These are phyloP conservation scores for Bombylius major DNA, from an alignment of 2,888 invertebrate species.

Conservation along the genomic window DNA sequence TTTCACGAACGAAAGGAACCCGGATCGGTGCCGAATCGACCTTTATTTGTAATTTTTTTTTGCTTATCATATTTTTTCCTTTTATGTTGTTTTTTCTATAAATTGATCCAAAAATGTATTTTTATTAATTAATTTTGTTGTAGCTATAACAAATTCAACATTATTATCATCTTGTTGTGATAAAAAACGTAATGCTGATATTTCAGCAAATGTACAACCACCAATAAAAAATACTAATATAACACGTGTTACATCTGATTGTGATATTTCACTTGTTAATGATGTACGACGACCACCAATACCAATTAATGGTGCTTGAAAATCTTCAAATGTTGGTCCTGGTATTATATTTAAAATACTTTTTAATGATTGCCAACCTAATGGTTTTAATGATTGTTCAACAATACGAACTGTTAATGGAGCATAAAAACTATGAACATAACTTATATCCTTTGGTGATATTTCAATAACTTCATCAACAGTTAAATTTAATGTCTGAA, in stretches of 20 bases:
- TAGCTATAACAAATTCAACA: slow-evolving; percentile 80
- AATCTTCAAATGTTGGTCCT: slow-evolving; percentile 59
- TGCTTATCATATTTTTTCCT: background rate
- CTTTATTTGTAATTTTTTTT: background rate
- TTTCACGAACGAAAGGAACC: no score
- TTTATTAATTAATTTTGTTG: slow-evolving; percentile 87
- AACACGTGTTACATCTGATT: slow-evolving; percentile 39
- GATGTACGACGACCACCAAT: slow-evolving; percentile 45
- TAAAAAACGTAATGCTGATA: slow-evolving; percentile 60
- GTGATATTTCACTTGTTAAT: slow-evolving; percentile 45
- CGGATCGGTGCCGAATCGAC: no score
- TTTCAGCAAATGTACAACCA: slow-evolving; percentile 93
- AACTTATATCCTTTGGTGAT: slow-evolving; percentile 75
- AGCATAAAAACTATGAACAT: slow-evolving; percentile 86
- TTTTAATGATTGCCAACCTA: slow-evolving; percentile 64
- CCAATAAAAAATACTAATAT: slow-evolving; percentile 92
- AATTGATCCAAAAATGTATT: slow-evolving; percentile 69
- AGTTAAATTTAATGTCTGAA: slow-evolving; percentile 64
- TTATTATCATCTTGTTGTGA: slow-evolving; percentile 68
- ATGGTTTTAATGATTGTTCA: slow-evolving; percentile 63
- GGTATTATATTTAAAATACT: slow-evolving; percentile 75
- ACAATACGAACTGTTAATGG: slow-evolving; percentile 80
- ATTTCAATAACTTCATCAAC: slow-evolving; percentile 79
- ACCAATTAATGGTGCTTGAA: slow-evolving; percentile 43
- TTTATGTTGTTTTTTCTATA: slow-evolving; percentile 35